Conservation (phyloP, 2,888 invertebrate genomes). For the Eucera pruinosa region DNA sequence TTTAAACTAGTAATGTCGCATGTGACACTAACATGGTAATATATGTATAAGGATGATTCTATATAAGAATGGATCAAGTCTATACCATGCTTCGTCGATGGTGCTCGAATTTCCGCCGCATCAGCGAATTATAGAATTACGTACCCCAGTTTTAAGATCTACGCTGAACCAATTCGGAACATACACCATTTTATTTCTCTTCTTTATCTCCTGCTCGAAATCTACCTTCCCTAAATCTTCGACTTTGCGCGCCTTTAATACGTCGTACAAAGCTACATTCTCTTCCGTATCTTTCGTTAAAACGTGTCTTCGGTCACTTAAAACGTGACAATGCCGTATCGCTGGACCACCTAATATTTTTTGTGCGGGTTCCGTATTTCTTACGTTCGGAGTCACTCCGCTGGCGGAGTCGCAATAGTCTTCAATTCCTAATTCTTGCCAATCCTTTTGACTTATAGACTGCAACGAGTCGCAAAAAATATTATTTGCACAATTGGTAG, state of each 20-base stretch:
- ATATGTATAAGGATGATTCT: too few relatives aligned
- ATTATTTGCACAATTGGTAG: conserved; percentile 6
- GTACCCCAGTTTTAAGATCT: conserved; percentile 98
- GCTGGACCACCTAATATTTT: conserved; percentile 95
- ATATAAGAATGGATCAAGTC: too few relatives aligned
- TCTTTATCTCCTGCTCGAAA: conserved; percentile 96
- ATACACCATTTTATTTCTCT: conserved; percentile 95
- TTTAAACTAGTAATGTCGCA: too few relatives aligned
- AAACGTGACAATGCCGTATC: conserved; percentile 94
- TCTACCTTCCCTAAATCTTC: conserved; percentile 96
- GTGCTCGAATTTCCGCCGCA: conserved; percentile 13
- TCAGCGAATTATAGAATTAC: conserved; percentile 20
- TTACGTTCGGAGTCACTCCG: conserved; percentile 76
- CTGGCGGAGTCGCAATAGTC: conserved; percentile 80
- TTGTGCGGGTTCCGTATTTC: conserved; percentile 83
- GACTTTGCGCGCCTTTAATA: conserved; percentile 93
- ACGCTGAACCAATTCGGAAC: conserved; percentile 99
- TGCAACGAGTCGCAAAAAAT: conserved; percentile 58
- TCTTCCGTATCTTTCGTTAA: conserved; percentile 97
- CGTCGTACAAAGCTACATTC: conserved; percentile 96
- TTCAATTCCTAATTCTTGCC: conserved; percentile 76
- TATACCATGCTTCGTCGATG: too few relatives aligned
- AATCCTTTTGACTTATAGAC: conserved; percentile 82
- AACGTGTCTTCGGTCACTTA: conserved; percentile 98
- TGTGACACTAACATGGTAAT: too few relatives aligned